Percentiles rank a stretch among this genome's conserved stretches.
Evolutionary conservation across 2,797 vertebrate species (phyloP).

Genomic region (Periparus ater): DNA sequence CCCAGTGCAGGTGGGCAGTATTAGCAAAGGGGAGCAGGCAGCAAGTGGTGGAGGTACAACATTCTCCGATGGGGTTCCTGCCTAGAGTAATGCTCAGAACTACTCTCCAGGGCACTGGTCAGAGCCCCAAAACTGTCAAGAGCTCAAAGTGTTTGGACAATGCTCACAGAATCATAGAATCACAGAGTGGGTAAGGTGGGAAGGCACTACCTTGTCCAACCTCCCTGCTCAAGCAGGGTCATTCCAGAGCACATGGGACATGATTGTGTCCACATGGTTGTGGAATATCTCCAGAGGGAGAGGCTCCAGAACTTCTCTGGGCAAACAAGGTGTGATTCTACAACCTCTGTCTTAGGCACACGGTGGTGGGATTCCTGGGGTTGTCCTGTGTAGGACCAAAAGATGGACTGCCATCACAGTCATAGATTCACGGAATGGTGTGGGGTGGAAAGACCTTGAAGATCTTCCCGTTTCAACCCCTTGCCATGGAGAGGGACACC

Average conservation of each 20-base stretch:
- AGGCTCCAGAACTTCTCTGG: not conserved
- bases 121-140: not conserved
- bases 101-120: not conserved
- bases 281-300: not conserved
- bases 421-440: not conserved
- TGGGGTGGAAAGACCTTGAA: not conserved
- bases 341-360: not conserved
- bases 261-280: not conserved
- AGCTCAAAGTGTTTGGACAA: not conserved
- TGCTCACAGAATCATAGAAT: not conserved
- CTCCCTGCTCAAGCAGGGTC: not conserved
- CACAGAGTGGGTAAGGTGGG: not conserved
- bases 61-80: not conserved
- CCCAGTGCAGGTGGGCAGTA: not conserved
- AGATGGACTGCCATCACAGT: not conserved
- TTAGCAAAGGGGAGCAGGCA: rapidly evolving
- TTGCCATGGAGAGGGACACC: not conserved
- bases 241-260: not conserved
- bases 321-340: not conserved
- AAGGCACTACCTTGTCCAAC: not conserved
- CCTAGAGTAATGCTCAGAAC: not conserved
- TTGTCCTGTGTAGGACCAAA: not conserved
- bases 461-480: not conserved
- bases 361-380: not conserved
- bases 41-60: too few relatives aligned